Percentiles rank a stretch among this genome's conserved stretches.
Conservation (phyloP, 2,797 vertebrate species). For the Chelidonichthys spinosus region DNA sequence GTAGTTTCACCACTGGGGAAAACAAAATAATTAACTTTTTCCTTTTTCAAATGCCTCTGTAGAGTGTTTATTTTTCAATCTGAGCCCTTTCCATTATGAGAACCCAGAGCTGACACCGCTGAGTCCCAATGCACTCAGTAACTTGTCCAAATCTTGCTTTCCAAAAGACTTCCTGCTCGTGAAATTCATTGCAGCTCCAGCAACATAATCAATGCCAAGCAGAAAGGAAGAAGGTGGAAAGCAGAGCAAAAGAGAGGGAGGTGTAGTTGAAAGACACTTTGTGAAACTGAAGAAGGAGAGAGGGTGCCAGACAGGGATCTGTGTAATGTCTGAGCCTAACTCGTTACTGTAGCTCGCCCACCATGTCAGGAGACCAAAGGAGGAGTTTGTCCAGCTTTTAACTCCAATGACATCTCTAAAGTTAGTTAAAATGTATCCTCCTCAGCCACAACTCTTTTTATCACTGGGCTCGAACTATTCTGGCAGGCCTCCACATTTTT, state of each 20-base stretch:
- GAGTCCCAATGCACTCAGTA: constrained; percentile 22
- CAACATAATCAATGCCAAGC: constrained; percentile 35
- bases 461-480: constrained; percentile 33
- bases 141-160: constrained; percentile 19
- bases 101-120: constrained; percentile 23
- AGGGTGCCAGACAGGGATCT: constrained; percentile 40
- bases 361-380: constrained; percentile 12
- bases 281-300: constrained; percentile 37
- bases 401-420: constrained; percentile 29
- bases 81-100: constrained; percentile 26
- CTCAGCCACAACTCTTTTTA: constrained; percentile 30
- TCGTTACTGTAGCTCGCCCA: constrained; percentile 37
- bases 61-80: constrained; percentile 37
- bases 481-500: constrained; percentile 32
- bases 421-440: constrained; percentile 37
- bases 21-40: neutral
- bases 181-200: constrained; percentile 43
- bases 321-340: constrained; percentile 42
- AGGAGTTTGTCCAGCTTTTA: constrained; percentile 27
- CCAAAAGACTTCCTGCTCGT: constrained; percentile 25
- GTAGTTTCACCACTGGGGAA: neutral
- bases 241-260: constrained; percentile 30
- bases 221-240: constrained; percentile 12
- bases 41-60: constrained; percentile 21
- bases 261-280: constrained; percentile 46